Evolutionary conservation across 2,888 invertebrate genomes (phyloP).

Genomic region (Thymelicus acteon): DNA sequence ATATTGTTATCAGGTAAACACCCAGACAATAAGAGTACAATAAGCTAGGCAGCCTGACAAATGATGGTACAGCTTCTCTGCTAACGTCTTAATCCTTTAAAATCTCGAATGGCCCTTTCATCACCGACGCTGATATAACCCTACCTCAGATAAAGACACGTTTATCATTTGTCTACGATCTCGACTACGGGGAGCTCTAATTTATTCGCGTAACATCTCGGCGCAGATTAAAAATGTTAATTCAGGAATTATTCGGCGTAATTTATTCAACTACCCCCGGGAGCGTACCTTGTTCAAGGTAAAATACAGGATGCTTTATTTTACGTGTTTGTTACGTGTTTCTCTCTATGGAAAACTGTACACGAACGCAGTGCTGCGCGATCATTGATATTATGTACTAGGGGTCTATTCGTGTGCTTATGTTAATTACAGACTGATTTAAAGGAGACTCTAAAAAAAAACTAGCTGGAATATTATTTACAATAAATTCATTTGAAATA

Average conservation of each 20-base stretch:
- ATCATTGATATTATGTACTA: no score
- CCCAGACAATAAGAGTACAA: neutral
- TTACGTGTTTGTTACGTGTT: slow-evolving; percentile 5
- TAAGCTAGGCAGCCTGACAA: neutral
- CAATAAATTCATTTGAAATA: no score
- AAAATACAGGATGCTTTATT: slow-evolving; percentile 54
- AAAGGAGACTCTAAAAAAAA: no score
- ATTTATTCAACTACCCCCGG: slow-evolving; percentile 72
- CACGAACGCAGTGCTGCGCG: neutral
- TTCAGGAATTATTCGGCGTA: slow-evolving; percentile 79
- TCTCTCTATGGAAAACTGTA: slow-evolving; percentile 6
- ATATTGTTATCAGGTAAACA: no score
- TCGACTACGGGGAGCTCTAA: slow-evolving; percentile 53
- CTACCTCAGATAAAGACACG: slow-evolving; percentile 35
- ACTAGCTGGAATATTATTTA: no score
- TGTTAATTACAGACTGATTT: no score
- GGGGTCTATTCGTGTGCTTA: no score
- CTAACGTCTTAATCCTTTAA: slow-evolving; percentile 15
- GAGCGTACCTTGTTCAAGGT: slow-evolving; percentile 64
- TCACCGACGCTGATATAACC: slow-evolving; percentile 21
- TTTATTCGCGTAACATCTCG: slow-evolving; percentile 78
- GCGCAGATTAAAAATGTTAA: slow-evolving; percentile 83
- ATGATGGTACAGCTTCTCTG: neutral
- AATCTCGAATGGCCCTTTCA: slow-evolving; percentile 27
- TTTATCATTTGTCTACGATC: slow-evolving; percentile 58